These are phyloP conservation scores for Cliona cf. orientalis DNA, from an alignment of 37 sponge, comb jelly and placozoan species.

Conservation along the genomic window DNA sequence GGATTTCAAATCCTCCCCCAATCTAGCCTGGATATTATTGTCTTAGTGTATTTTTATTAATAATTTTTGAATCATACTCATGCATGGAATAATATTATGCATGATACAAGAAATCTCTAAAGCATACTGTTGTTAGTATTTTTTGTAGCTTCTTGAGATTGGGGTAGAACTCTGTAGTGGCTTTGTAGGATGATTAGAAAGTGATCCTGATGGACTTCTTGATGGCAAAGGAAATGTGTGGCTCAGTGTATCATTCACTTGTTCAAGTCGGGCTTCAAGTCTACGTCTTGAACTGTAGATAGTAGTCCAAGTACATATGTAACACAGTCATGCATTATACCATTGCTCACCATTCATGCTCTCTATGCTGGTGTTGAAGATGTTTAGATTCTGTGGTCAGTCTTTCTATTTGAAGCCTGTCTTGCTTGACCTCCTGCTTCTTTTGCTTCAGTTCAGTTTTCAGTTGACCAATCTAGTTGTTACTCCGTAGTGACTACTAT, in stretches of 20 bases:
- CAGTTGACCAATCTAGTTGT: slow-evolving; percentile 48
- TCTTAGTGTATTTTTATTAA: too few relatives aligned
- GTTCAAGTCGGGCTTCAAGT: slow-evolving; percentile 44
- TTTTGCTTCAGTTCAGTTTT: slow-evolving; percentile 38
- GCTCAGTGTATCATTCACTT: slow-evolving; percentile 50
- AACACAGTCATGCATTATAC: neutral
- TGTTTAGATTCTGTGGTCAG: slow-evolving; percentile 36
- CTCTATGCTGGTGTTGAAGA: slow-evolving; percentile 46
- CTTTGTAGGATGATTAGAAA: neutral
- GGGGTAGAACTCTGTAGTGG: neutral
- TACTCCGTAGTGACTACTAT: too few relatives aligned
- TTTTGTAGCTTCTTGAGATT: neutral
- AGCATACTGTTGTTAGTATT: too few relatives aligned
- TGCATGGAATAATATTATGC: too few relatives aligned
- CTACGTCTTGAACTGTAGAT: slow-evolving; percentile 16
- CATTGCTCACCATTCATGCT: slow-evolving; percentile 52
- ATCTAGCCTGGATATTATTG: too few relatives aligned
- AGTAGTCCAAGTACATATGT: neutral
- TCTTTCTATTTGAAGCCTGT: slow-evolving; percentile 38
- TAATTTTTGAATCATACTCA: too few relatives aligned
- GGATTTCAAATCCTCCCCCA: too few relatives aligned
- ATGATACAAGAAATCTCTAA: too few relatives aligned
- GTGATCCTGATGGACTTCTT: neutral
- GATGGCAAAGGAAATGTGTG: slow-evolving; percentile 1
- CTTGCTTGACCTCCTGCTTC: slow-evolving; percentile 34